Evolutionary conservation across 2,113 vertebrate genomes (phyloP).

Genomic region (Caretta caretta): DNA sequence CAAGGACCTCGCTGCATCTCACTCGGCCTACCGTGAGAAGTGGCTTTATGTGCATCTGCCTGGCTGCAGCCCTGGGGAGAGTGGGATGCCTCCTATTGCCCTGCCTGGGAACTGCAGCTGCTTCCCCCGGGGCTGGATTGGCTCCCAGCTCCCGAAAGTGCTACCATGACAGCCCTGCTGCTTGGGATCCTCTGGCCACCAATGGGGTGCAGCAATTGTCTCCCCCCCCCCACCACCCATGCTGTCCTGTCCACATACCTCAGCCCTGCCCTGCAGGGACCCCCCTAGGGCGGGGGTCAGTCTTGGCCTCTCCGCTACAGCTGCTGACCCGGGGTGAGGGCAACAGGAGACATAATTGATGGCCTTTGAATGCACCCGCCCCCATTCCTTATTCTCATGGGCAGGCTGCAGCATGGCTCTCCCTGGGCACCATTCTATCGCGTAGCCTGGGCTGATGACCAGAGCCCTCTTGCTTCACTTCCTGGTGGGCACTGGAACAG

Average conservation of each 20-base stretch:
- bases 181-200: not conserved
- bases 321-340: not conserved
- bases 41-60: too few species aligned
- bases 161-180: not conserved
- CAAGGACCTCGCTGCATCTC: too few species aligned
- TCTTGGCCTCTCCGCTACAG: not conserved
- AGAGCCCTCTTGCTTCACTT: not conserved
- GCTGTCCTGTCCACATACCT: not conserved
- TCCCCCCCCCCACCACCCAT: not conserved
- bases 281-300: too few species aligned
- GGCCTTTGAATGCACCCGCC: too few species aligned
- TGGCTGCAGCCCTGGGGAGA: not conserved
- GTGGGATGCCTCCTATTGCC: not conserved
- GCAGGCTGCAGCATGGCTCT: too few species aligned
- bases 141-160: not conserved
- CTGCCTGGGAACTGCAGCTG: not conserved
- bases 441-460: too few species aligned
- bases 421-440: too few species aligned
- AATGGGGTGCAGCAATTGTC: not conserved
- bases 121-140: not conserved
- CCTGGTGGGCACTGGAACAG: not conserved
- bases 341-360: not conserved
- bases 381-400: too few species aligned
- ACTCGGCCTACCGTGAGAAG: too few species aligned
- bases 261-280: not conserved